Evolutionary conservation across 2,888 invertebrate species (phyloP).

Genomic region (Mesodorylaimus sp.): DNA sequence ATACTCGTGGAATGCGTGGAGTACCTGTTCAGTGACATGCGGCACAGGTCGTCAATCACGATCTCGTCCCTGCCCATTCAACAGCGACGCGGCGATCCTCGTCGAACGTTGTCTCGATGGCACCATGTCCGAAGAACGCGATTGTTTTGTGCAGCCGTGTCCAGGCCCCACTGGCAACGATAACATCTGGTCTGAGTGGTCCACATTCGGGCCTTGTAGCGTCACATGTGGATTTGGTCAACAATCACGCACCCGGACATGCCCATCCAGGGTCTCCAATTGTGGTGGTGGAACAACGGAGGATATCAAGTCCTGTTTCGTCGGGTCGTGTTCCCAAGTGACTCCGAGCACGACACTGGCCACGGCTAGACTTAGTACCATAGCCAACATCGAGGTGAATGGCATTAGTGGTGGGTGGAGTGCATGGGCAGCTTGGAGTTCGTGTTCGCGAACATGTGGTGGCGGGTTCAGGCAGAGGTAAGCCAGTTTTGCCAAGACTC

Average conservation of each 20-base stretch:
- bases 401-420: neutral
- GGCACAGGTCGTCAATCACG: neutral
- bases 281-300: neutral
- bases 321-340: too few relatives aligned
- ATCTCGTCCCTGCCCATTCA: neutral
- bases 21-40: neutral
- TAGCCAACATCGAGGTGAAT: neutral
- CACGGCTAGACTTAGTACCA: neutral
- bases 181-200: too few relatives aligned
- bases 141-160: too few relatives aligned
- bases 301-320: too few relatives aligned
- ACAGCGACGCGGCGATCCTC: neutral
- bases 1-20: neutral
- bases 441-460: neutral
- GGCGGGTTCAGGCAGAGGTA: too few relatives aligned
- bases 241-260: neutral
- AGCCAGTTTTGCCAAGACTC: too few relatives aligned
- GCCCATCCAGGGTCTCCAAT: neutral
- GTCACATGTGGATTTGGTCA: too few relatives aligned
- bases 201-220: too few relatives aligned
- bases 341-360: neutral
- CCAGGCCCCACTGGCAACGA: too few relatives aligned
- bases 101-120: too few relatives aligned
- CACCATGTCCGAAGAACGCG: too few relatives aligned
- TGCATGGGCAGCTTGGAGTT: conserved; percentile 1